These are phyloP conservation scores for Drosophila carrolli DNA, from an alignment of 1,140 invertebrate genomes.

Conservation along the genomic window DNA sequence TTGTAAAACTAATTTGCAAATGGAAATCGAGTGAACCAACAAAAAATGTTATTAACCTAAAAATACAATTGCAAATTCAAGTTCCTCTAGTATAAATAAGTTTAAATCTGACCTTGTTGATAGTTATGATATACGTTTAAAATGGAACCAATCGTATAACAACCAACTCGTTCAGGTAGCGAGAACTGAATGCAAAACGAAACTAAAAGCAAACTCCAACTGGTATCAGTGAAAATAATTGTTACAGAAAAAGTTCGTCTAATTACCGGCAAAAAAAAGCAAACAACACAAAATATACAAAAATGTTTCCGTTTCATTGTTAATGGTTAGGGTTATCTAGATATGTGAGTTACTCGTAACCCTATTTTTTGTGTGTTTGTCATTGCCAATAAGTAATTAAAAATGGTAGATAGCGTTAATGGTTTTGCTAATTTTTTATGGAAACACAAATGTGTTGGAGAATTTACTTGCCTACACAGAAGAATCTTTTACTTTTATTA, in stretches of 20 bases:
- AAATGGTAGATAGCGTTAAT: conserved; percentile 9
- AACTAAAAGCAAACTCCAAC: conserved; percentile 4
- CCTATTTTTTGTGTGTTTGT: conserved; percentile 11
- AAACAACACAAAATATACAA: background rate
- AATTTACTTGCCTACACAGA: no score
- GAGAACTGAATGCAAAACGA: conserved; percentile 7
- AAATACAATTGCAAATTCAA: background rate
- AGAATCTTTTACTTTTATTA: no score
- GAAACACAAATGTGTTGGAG: background rate
- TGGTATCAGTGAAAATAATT: conserved; percentile 21
- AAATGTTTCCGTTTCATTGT: conserved; percentile 42
- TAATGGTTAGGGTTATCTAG: conserved; percentile 12
- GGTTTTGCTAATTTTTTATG: conserved; percentile 1
- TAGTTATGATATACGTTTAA: background rate
- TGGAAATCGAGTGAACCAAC: background rate
- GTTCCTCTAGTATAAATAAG: background rate
- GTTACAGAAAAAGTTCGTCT: conserved; percentile 32
- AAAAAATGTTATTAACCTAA: no score
- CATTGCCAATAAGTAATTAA: conserved; percentile 36
- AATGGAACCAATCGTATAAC: background rate
- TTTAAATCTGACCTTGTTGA: background rate
- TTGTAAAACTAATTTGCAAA: background rate
- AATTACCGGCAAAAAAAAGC: conserved; percentile 11
- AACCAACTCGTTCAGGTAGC: background rate
- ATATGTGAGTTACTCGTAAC: conserved; percentile 25